A percentile compares a stretch with the other conserved stretches of the same genome.
Conservation (phyloP, 2,888 invertebrate genomes). For the Nomada ruficornis region DNA sequence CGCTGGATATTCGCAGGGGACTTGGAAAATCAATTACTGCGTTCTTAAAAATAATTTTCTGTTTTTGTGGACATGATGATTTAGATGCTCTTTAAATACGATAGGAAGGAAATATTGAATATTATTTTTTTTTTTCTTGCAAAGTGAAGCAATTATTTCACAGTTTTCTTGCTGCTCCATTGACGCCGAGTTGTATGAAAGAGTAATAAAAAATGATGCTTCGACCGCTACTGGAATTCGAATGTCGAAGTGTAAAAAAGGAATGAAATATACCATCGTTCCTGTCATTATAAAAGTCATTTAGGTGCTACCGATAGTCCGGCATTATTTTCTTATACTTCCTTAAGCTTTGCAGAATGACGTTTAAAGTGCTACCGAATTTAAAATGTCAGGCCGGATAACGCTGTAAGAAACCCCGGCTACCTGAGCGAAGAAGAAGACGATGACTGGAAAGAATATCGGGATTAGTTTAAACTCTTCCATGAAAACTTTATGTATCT, state of each 20-base stretch:
- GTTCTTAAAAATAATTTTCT: too few relatives aligned
- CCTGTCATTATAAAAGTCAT: conserved; percentile 5
- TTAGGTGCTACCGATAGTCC: background rate
- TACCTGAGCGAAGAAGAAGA: conserved; percentile 14
- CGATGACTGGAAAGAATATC: conserved; percentile 3
- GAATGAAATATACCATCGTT: conserved; percentile 1
- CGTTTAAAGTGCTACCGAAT: conserved; percentile 36
- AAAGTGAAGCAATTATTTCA: background rate
- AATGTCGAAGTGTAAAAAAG: background rate
- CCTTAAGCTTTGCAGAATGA: conserved; percentile 11
- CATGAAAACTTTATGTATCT: background rate
- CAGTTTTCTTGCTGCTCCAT: background rate
- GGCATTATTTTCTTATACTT: background rate
- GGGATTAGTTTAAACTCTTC: conserved; percentile 23
- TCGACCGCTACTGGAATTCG: conserved; percentile 9
- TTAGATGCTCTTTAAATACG: too few relatives aligned
- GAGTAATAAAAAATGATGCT: background rate
- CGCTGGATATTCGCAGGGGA: too few relatives aligned
- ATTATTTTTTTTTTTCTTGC: too few relatives aligned
- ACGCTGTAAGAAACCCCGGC: conserved; percentile 16
- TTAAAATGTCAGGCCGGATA: conserved; percentile 32
- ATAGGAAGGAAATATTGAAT: too few relatives aligned
- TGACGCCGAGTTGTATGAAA: background rate
- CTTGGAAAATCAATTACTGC: too few relatives aligned
- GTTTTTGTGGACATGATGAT: too few relatives aligned